A percentile compares a stretch with the other conserved stretches of the same genome.
phyloP scores from a whole-genome alignment of 2,888 invertebrate genomes.

The Netelia melanura region DNA sequence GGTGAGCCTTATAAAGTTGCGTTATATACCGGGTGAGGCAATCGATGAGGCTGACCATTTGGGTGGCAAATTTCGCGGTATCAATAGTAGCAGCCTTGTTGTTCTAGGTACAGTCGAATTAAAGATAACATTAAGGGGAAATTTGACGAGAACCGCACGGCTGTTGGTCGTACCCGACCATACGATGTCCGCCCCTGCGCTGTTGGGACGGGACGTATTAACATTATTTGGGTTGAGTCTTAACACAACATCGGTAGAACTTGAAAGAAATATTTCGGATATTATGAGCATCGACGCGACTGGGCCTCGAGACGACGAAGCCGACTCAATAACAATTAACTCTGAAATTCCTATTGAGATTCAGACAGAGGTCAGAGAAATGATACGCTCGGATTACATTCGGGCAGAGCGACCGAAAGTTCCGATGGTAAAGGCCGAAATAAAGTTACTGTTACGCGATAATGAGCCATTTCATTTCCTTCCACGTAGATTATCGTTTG shows the following conservation, averaged over 20 bases:
- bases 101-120: slow-evolving; percentile 48
- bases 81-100: slow-evolving; percentile 42
- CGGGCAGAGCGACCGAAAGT: slow-evolving; percentile 26
- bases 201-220: slow-evolving; percentile 33
- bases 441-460: slow-evolving; percentile 52
- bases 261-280: neutral
- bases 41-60: slow-evolving; percentile 27
- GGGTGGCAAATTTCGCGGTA: slow-evolving; percentile 29
- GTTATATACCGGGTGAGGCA: slow-evolving; percentile 37
- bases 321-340: slow-evolving; percentile 19
- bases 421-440: slow-evolving; percentile 47
- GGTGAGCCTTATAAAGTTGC: slow-evolving; percentile 54
- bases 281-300: slow-evolving; percentile 27
- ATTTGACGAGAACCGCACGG: neutral
- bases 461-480: slow-evolving; percentile 58
- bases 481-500: slow-evolving; percentile 63
- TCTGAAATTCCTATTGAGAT: slow-evolving; percentile 13
- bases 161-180: slow-evolving; percentile 60
- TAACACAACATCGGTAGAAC: neutral
- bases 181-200: slow-evolving; percentile 47
- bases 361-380: slow-evolving; percentile 34
- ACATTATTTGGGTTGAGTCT: slow-evolving; percentile 20
- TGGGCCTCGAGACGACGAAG: neutral
- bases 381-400: slow-evolving; percentile 53
- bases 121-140: slow-evolving; percentile 14